Conservation (phyloP, 2,797 vertebrate genomes). For the Helarctos malayanus region DNA sequence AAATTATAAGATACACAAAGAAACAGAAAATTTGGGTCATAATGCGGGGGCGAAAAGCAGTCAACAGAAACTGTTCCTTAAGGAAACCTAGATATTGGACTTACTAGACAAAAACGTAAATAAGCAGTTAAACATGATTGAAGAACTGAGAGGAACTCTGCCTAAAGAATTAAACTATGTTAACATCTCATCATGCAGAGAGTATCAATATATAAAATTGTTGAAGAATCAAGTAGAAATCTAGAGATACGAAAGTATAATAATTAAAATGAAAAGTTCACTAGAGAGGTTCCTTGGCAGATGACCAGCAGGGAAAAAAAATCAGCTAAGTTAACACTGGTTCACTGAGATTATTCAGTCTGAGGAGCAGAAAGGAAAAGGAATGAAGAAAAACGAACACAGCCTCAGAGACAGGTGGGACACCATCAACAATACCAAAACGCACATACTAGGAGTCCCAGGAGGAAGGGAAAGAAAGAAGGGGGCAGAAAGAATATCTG, state of each 20-base stretch:
- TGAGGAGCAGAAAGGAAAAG: conserved; percentile 9
- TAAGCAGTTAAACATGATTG: neutral
- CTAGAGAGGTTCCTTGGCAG: neutral
- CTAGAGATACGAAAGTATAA: neutral
- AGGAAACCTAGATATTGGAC: neutral
- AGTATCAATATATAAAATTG: neutral
- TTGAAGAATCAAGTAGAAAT: neutral
- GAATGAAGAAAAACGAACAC: neutral
- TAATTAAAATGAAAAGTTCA: neutral
- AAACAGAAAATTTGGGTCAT: neutral
- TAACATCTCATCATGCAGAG: neutral
- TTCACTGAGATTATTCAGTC: neutral
- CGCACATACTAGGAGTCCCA: neutral
- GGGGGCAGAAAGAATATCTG: neutral
- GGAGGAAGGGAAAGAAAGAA: neutral
- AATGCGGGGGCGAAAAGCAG: neutral
- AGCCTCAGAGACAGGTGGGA: neutral
- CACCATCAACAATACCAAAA: neutral
- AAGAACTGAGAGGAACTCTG: conserved; percentile 12
- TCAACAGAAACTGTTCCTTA: neutral
- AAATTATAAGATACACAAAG: neutral
- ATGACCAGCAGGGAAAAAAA: neutral
- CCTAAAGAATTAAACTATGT: neutral
- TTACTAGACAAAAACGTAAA: neutral
- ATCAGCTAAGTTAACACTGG: neutral